Evolutionary conservation across 2,888 invertebrate genomes (phyloP).

Genomic region (Boloria euphrosyne): DNA sequence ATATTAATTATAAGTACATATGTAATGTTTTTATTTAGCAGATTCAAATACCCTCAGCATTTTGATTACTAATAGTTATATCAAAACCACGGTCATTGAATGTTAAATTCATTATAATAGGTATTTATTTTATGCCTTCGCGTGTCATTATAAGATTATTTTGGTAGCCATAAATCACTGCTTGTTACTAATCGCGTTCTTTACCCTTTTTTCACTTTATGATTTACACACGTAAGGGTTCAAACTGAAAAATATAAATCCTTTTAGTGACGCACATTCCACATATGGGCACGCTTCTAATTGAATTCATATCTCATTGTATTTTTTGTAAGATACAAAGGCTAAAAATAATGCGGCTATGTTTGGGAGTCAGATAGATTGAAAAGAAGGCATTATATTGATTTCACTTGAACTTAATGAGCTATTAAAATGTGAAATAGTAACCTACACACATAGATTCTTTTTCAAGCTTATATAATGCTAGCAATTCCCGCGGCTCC

Average conservation of each 20-base stretch:
- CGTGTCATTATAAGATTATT: conserved; percentile 35
- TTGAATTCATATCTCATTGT: conserved; percentile 12
- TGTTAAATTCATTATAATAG: no score
- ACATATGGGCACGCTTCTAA: conserved; percentile 25
- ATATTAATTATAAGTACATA: no score
- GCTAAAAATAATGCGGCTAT: conserved; percentile 3
- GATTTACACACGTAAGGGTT: conserved; percentile 51
- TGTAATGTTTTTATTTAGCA: no score
- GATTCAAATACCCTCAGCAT: background rate
- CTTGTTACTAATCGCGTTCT: conserved; percentile 48
- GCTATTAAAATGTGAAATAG: no score
- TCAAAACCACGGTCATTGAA: background rate
- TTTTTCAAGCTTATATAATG: no score
- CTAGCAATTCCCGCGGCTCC: no score
- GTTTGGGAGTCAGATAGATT: no score
- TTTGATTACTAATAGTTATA: background rate
- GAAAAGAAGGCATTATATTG: no score
- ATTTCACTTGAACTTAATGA: no score
- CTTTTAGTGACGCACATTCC: conserved; percentile 32
- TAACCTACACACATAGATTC: no score
- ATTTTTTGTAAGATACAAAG: conserved; percentile 1
- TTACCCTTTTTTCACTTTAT: conserved; percentile 49
- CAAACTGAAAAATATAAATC: conserved; percentile 35
- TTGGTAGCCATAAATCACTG: conserved; percentile 53
- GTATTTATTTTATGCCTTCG: conserved; percentile 10